Conservation (phyloP, 2,888 invertebrate genomes). For the Anoncus sp. region DNA sequence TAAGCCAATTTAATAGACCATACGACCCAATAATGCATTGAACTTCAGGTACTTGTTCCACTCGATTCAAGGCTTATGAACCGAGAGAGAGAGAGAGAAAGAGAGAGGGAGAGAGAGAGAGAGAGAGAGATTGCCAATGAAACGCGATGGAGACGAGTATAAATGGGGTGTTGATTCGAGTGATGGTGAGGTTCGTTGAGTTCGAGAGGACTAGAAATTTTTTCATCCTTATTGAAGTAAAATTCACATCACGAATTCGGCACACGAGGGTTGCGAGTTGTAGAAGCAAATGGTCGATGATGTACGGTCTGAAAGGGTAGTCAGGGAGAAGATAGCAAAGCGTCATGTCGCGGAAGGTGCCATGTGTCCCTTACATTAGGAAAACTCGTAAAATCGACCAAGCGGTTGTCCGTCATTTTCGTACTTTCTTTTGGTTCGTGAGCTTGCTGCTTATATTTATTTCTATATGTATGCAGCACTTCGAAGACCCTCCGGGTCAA, state of each 20-base stretch:
- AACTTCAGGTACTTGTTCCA: slow-evolving; percentile 2
- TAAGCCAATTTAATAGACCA: slow-evolving; percentile 7
- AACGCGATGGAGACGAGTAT: neutral
- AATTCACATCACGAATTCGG: no score
- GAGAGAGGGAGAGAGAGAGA: no score
- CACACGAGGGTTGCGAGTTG: slow-evolving; percentile 66
- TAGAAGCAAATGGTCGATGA: slow-evolving; percentile 49
- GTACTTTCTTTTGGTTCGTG: slow-evolving; percentile 56
- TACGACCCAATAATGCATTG: neutral
- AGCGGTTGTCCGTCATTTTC: slow-evolving; percentile 68
- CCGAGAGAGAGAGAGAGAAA: no score
- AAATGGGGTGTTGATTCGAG: neutral
- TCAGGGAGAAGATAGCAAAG: slow-evolving; percentile 52
- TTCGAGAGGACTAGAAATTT: neutral
- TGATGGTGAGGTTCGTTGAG: neutral
- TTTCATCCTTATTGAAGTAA: neutral
- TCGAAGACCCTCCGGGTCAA: slow-evolving; percentile 42
- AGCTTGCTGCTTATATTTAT: slow-evolving; percentile 31
- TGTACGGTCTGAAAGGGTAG: slow-evolving; percentile 38
- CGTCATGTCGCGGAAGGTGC: slow-evolving; percentile 68
- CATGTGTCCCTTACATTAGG: slow-evolving; percentile 74
- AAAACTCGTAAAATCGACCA: slow-evolving; percentile 71
- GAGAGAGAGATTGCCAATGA: neutral
- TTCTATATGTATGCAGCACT: slow-evolving; percentile 38
- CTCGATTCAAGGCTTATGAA: neutral